Conservation (phyloP, 2,113 vertebrate genomes). For the Agelaius phoeniceus region DNA sequence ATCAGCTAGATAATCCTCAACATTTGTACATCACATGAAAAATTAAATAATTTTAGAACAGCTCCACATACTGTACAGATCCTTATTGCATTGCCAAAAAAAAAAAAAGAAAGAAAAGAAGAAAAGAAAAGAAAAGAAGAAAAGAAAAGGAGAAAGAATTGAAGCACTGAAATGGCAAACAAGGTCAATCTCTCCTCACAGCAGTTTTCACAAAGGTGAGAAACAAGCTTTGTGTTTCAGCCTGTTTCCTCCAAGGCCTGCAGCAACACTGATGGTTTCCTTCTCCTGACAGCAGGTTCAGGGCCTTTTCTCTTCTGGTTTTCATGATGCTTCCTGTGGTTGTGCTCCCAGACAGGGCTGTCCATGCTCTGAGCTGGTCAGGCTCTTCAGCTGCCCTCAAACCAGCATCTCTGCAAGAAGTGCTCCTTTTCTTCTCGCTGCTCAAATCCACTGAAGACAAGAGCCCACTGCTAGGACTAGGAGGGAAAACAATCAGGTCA, state of each 20-base stretch:
- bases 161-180: background rate
- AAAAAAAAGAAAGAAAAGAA: background rate
- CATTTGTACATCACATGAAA: background rate
- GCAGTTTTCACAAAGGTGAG: background rate
- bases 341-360: background rate
- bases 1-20: background rate
- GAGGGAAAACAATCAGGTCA: background rate
- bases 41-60: background rate
- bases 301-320: slow-evolving; percentile 6
- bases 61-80: background rate
- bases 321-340: background rate
- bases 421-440: background rate
- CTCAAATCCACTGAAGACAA: background rate
- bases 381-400: background rate
- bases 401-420: background rate
- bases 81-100: background rate
- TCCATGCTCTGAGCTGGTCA: background rate
- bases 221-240: background rate
- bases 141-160: background rate
- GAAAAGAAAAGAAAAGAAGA: no score
- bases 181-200: background rate
- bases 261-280: background rate
- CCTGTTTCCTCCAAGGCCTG: background rate
- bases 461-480: slow-evolving; percentile 14
- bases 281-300: background rate